phyloP scores from a whole-genome alignment of 2,888 invertebrate genomes.

The Pseudococcus longispinus region DNA sequence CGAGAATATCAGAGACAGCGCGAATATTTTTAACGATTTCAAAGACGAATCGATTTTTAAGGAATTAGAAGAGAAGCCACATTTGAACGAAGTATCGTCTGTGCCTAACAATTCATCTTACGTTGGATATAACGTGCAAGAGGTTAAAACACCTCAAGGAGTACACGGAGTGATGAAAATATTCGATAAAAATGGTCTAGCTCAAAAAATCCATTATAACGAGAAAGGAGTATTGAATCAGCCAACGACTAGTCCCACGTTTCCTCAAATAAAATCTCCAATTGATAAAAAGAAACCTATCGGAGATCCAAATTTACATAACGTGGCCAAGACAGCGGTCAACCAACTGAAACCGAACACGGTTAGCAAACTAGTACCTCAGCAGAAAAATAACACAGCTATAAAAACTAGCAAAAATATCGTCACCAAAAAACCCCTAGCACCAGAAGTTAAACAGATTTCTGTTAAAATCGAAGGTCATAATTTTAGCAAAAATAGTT shows the following conservation, averaged over 20 bases:
- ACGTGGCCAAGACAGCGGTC: background rate
- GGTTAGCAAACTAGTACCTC: background rate
- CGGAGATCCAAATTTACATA: background rate
- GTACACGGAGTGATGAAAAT: constrained; percentile 47
- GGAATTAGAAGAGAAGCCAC: background rate
- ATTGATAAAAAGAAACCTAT: background rate
- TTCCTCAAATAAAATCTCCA: background rate
- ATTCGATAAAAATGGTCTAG: constrained; percentile 43
- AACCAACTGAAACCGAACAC: background rate
- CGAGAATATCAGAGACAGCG: background rate
- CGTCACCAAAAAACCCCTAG: background rate
- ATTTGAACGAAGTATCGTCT: background rate
- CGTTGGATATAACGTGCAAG: constrained; percentile 46
- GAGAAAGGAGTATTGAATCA: constrained; percentile 39
- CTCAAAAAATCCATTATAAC: constrained; percentile 18
- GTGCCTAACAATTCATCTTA: constrained; percentile 13
- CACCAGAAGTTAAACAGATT: constrained; percentile 15
- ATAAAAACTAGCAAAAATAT: background rate
- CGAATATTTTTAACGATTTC: background rate
- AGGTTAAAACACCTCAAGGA: constrained; percentile 46
- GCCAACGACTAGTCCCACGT: background rate
- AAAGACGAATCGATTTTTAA: background rate
- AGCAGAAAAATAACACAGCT: background rate
- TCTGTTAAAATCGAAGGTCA: background rate
- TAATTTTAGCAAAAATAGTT: background rate